Evolutionary conservation across 2,888 invertebrate genomes (phyloP), one percentile per base, ranked within the genome.

Genomic region (Ectemnius lituratus): DNA sequence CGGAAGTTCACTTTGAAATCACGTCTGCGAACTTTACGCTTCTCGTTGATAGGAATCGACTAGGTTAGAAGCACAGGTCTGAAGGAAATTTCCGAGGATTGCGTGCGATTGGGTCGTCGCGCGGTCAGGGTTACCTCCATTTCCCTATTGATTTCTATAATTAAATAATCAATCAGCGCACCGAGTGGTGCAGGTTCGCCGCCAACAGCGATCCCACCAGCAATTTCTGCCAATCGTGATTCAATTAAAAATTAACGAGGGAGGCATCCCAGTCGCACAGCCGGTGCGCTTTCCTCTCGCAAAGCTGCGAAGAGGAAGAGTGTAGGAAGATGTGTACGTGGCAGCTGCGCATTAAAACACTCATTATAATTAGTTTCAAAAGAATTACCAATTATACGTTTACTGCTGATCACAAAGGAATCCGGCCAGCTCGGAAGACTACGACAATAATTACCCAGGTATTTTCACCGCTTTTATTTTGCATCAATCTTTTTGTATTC

Each of bases 101-200:
- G 37, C 37, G 37, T 8, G 28, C 16, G 16, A 45, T 37, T 59
- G 49, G 58, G 37, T 37, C 6, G 37, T 11, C 37, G 37, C 37
- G 37, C 37, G 67, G 69, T 62, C 60, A 67, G 73, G 62, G 70
- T 80, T 80, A 80, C 78, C 73, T 85, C 85, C 80, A 89, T 88
- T 89, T 89, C 87, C 88, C 87, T 88, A 87, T 88, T 87, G 87
- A 89, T 89, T 87, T 88, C 84, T 85, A 85, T 88, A 88, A 89
- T 89, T 86, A 87, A 88, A 89, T 89, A 87, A 88, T 89, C 88
- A 87, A 88, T 86, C 84, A 84, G 80, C 83, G 64, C 66, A 45
- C 62, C 46, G 67, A 71, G 64, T 71, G 59, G 67, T 70, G 23
- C 60, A 58, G 60, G 62, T 46, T 60, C n/a, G 27, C 63, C 37